These are phyloP conservation scores for Fulmarus glacialis DNA, from an alignment of 2,113 vertebrate species.

Conservation along the genomic window DNA sequence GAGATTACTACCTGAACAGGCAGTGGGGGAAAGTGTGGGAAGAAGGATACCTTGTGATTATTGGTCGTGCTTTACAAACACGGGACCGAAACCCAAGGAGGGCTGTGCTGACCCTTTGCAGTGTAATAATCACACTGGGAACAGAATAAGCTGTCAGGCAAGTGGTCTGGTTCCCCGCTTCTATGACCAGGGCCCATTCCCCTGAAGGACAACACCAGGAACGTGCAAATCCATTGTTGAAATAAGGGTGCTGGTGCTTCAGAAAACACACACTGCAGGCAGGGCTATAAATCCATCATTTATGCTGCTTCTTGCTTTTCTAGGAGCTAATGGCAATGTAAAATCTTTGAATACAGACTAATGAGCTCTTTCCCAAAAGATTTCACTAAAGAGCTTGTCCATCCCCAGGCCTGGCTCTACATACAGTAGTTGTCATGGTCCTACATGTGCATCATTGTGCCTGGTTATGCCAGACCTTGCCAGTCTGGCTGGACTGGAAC, in stretches of 20 bases:
- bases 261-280: not conserved
- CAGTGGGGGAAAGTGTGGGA: not conserved
- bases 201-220: not conserved
- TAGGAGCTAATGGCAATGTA: not conserved
- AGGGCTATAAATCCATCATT: not conserved
- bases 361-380: not conserved
- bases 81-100: not conserved
- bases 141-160: not conserved
- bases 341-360: not conserved
- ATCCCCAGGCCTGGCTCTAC: rapidly evolving
- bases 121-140: not conserved
- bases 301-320: not conserved
- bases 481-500: not conserved
- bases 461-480: not conserved
- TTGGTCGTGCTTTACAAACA: not conserved
- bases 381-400: not conserved
- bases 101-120: not conserved
- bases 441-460: rapidly evolving
- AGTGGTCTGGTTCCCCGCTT: not conserved
- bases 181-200: not conserved
- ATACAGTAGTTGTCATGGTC: rapidly evolving
- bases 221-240: not conserved
- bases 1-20: not conserved
- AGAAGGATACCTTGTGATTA: not conserved
- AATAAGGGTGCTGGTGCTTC: not conserved